Evolutionary conservation across 2,113 vertebrate species (phyloP).

Genomic region (Taxidea taxus): DNA sequence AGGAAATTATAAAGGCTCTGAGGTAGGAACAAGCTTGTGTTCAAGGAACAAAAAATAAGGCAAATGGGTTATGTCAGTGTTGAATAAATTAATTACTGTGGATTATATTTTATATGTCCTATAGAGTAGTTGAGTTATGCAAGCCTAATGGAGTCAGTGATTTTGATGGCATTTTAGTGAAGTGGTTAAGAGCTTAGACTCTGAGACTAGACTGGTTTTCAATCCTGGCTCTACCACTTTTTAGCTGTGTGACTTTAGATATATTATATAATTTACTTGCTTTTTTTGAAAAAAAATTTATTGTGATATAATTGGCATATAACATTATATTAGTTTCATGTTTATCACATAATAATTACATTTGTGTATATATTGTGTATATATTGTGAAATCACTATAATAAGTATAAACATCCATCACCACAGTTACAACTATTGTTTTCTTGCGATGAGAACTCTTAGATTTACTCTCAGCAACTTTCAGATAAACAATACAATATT

Average conservation of each 20-base stretch:
- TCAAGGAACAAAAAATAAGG: conserved; percentile 2
- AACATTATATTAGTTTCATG: not conserved
- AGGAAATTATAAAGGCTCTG: conserved; percentile 17
- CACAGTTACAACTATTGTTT: not conserved
- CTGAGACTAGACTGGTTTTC: conserved; percentile 15
- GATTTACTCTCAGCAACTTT: not conserved
- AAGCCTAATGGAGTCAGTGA: not conserved
- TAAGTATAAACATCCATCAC: not conserved
- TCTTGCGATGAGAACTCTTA: not conserved
- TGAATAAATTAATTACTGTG: not conserved
- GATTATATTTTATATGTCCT: not conserved
- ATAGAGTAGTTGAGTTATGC: not conserved
- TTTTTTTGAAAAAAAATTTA: not conserved
- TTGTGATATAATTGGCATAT: not conserved
- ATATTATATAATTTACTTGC: not conserved
- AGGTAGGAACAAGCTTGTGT: not conserved
- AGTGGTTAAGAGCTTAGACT: not conserved
- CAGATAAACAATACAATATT: not conserved
- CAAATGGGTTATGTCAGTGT: not conserved
- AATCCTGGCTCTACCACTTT: conserved; percentile 17
- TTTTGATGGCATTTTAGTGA: not conserved
- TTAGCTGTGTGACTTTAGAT: conserved; percentile 8
- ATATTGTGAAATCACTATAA: not conserved
- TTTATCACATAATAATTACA: not conserved
- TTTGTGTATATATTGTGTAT: not conserved